Base-by-base conservation (phyloP, 1,140 invertebrate species). In the Zaprionus camerounensis region DNA sequence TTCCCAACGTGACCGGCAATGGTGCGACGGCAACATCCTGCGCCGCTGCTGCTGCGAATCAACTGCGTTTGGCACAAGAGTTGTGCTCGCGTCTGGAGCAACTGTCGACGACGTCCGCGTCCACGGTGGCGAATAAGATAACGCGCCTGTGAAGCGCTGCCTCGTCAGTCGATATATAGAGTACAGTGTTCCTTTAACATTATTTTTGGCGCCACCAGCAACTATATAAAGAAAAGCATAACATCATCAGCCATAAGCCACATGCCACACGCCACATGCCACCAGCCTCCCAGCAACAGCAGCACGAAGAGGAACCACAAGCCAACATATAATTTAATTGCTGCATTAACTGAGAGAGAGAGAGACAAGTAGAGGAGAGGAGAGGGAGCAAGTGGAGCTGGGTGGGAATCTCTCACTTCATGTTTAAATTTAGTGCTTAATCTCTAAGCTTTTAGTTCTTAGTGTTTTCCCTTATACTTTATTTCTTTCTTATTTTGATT, bases 81-180 rank as follows among this genome's bases (percentile, higher is more conserved):
- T 80, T 94, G 53, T 94, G 94, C 83, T 91, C 91, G 49, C 85
- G 93, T 66, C 83, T 94, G 64, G 94, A 94, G 70, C 93, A 94
- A 71, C 83, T 94, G 49, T 93, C 93, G 46, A 94, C 93, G 58
- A 70, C 85, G 17, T 93, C 93, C 9, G 31, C 31, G 46, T 92
- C 92, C 44, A 66, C 72, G 41, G 49, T 34, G 46, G 11, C 70
- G 22, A 87, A 82, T 72, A 81, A 87, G 78, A 88, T 72, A 34
- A 78, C 85, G 49, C 84, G 84, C 70, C 80, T 81, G 26, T 88
- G 70, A 67, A 73, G 51, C 13, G 62, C 66, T 28, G 17, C 41
- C 15, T 6, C 22, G 49, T 28, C 38, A 11, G 31, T 49, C 36
- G 36, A 28, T 17, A 28, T 17, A 34, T 51, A 66, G 46, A 65